phyloP scores from a whole-genome alignment of 2,888 invertebrate genomes.

The Leptura quadrifasciata region DNA sequence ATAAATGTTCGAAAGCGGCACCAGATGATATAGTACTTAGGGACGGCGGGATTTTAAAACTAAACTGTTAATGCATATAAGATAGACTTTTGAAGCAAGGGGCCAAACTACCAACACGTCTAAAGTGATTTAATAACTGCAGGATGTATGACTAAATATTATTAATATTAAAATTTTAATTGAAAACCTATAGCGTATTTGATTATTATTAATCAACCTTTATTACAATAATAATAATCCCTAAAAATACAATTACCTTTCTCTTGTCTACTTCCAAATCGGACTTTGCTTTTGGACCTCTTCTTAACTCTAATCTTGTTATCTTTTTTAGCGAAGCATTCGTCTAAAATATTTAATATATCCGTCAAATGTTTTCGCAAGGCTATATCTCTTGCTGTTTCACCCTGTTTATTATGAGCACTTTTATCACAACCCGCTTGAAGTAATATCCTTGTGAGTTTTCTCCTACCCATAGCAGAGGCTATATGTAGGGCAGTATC shows the following conservation, averaged over 20 bases:
- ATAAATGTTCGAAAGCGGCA: no score
- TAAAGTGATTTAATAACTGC: no score
- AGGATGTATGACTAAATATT: no score
- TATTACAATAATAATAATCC: background rate
- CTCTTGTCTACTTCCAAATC: constrained; percentile 66
- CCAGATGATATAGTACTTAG: no score
- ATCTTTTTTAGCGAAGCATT: constrained; percentile 72
- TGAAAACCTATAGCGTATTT: background rate
- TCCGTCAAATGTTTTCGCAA: constrained; percentile 89
- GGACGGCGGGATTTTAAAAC: no score
- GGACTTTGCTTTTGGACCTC: constrained; percentile 71
- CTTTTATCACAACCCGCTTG: constrained; percentile 87
- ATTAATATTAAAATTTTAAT: no score
- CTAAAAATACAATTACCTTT: constrained; percentile 52
- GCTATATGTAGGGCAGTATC: constrained; percentile 96
- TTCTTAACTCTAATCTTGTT: constrained; percentile 76
- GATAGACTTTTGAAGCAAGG: no score
- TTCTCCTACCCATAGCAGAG: constrained; percentile 93
- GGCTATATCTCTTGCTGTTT: constrained; percentile 93
- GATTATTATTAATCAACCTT: background rate
- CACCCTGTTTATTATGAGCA: constrained; percentile 89
- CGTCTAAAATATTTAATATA: constrained; percentile 86
- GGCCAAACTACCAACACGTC: no score
- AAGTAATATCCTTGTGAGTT: constrained; percentile 91
- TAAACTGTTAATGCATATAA: no score